Percentiles rank a stretch among this genome's conserved stretches.
phyloP scores from a whole-genome alignment of 2,888 invertebrate species.

The Ethmia dodecea region DNA sequence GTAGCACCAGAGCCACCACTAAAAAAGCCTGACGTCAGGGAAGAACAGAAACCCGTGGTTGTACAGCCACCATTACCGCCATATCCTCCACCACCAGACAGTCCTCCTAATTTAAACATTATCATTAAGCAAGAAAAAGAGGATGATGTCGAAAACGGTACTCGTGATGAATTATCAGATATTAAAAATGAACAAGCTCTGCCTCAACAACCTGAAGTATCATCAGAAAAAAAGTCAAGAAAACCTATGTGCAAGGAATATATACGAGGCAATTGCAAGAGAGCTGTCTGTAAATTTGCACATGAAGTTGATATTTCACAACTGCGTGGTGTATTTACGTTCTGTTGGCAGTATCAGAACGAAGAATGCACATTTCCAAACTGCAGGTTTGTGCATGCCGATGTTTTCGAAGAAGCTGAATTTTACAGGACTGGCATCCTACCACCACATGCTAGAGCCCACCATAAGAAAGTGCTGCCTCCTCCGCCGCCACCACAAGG shows the following conservation, averaged over 20 bases:
- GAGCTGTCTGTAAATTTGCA: slow-evolving; percentile 37
- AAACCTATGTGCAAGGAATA: slow-evolving; percentile 47
- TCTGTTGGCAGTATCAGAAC: slow-evolving; percentile 55
- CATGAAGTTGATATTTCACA: slow-evolving; percentile 46
- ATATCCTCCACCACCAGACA: slow-evolving; percentile 40
- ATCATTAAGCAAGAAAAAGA: slow-evolving; percentile 35
- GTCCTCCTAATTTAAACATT: slow-evolving; percentile 18
- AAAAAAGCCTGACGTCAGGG: not conserved
- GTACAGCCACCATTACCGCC: slow-evolving; percentile 39
- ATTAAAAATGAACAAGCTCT: not conserved
- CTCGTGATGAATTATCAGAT: not conserved
- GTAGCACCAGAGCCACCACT: not conserved
- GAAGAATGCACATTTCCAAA: slow-evolving; percentile 33
- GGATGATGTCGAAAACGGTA: slow-evolving; percentile 26
- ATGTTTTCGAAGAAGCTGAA: slow-evolving; percentile 50
- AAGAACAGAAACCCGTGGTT: slow-evolving; percentile 2
- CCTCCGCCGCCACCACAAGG: slow-evolving; percentile 34
- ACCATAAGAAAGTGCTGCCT: slow-evolving; percentile 36
- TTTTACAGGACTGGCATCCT: slow-evolving; percentile 45
- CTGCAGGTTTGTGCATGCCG: slow-evolving; percentile 56
- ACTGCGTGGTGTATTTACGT: slow-evolving; percentile 42
- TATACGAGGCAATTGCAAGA: slow-evolving; percentile 44
- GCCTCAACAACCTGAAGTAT: not conserved
- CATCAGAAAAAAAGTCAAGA: slow-evolving; percentile 3
- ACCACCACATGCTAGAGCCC: slow-evolving; percentile 40